These are phyloP conservation scores for Gobius niger DNA, from an alignment of 2,113 vertebrate species.

Conservation along the genomic window DNA sequence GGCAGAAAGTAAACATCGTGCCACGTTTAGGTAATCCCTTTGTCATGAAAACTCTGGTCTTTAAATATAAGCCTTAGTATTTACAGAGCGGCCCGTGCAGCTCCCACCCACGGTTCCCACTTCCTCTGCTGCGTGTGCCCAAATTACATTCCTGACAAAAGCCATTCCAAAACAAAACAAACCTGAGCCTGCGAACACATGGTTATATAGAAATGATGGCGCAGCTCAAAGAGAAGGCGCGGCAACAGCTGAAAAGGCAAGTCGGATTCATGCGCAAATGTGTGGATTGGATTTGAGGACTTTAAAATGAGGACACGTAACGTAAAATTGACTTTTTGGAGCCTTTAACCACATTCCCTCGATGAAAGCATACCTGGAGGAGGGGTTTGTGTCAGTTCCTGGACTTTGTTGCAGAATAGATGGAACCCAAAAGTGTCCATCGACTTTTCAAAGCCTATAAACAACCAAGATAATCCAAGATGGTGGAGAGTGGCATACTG, in stretches of 20 bases:
- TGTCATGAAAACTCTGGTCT: slow-evolving; percentile 3
- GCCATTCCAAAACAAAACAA: slow-evolving; percentile 11
- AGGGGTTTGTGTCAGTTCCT: too few relatives aligned
- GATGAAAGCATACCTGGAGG: too few relatives aligned
- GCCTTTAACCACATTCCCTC: too few relatives aligned
- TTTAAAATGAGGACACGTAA: neutral
- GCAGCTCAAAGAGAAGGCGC: neutral
- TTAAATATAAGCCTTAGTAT: neutral
- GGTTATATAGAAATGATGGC: neutral
- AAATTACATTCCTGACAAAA: slow-evolving; percentile 9
- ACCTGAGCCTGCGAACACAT: neutral
- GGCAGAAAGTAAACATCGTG: neutral
- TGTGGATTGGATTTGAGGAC: neutral
- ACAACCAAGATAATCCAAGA: too few relatives aligned
- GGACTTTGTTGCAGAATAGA: too few relatives aligned
- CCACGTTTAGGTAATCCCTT: neutral
- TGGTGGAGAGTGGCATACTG: too few relatives aligned
- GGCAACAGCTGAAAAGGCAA: neutral
- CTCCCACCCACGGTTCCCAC: neutral
- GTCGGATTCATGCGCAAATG: neutral
- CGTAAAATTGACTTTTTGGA: too few relatives aligned
- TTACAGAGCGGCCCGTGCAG: neutral
- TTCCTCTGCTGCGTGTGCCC: neutral
- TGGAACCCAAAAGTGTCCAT: too few relatives aligned
- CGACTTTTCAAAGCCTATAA: too few relatives aligned